Base-by-base conservation (phyloP, 2,888 invertebrate genomes). In the Agrotis puta region DNA sequence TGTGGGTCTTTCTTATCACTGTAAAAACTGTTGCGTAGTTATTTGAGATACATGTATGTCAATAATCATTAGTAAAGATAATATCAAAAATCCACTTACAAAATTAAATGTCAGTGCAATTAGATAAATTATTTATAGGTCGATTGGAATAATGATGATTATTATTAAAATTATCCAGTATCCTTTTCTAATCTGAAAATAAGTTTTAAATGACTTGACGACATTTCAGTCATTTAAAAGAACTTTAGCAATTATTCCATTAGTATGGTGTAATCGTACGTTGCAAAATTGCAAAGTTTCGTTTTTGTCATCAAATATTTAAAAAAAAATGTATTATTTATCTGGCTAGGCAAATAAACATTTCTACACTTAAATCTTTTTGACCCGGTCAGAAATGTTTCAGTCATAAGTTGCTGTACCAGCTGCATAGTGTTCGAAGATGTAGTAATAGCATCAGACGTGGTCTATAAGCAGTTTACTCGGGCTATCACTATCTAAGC, bases 1-100 rank as follows among this genome's bases (percentile, higher is more conserved):
- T 58, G 24, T 58, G 47, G 73, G 81, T 72, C 67, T 59, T 22
- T 59, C 48, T 69, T 73, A 82, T 77, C 74, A 59, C 22, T 51
- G 13, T 24, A 47, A 81, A 62, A 67, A 72, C 48, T 43, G 43
- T 62, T 50, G 50, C 16, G 56, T 61, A 70, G 66, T 66, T 70
- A 24, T 64, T 53, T 48, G 54, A 70, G 67, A 70, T 39, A 27
- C 16, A 74, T 64, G 22, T 43, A 65, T 70, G 64, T 61, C 33
- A 79, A 68, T 53, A 56, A n/a, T 54, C 43, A 80, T 79, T 64
- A 61, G 33, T 70, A 51, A 39, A 11, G 50, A 66, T 70, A 50
- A n/a, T 66, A 70, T 54, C 33, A 53, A 18, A 58, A 20, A 5
- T 24, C 24, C 22, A 51, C 18, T 65, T 27, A 45, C 2, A 70